Base-by-base conservation (phyloP, 2,113 vertebrate genomes). In the Rafetus swinhoei region DNA sequence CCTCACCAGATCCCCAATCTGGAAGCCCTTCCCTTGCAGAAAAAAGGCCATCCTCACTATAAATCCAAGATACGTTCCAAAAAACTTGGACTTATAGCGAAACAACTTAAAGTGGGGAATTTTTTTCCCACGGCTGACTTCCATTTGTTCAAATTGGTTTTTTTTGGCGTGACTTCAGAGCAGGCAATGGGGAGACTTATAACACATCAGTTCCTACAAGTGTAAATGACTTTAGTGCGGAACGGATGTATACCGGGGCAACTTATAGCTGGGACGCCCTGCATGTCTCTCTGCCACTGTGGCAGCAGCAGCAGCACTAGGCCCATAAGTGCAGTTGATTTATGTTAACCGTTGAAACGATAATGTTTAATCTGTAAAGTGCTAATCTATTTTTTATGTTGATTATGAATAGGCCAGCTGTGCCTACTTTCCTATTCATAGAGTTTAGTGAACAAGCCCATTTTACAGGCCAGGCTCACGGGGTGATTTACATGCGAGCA, bases 341-440 rank as follows among this genome's bases (percentile, higher is more conserved):
- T 98, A 98, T 98, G 98, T 98, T 97, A 97, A 94, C 97, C 60
- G 79, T 97, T 97, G 97, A 98, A 98, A 98, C 91, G 96, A 98
- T 98, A 98, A 98, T 98, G 97, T 98, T 98, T 97, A 98, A 98
- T 98, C 98, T 98, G 97, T 97, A 98, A 98, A 98, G 97, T 97
- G 97, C 98, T 98, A 98, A 98, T 98, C 98, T 98, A 97, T 98
- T 98, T 98, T 98, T 98, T 97, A 98, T 98, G 98, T 98, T 98
- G 98, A 98, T 98, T 98, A 98, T 98, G 97, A 98, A 98, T 97
- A 95, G 96, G 97, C 98, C 98, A 98, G 98, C 98, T 99, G 98
- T 97, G 97, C 97, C 98, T 98, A 76, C 97, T 98, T 98, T 96
- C 94, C 97, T 98, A 98, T 98, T 98, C 98, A 98, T 97, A 97